Percentiles rank a stretch among this genome's conserved stretches.
phyloP scores from a whole-genome alignment of 2,888 invertebrate genomes.

The Lampropteryx suffumata region DNA sequence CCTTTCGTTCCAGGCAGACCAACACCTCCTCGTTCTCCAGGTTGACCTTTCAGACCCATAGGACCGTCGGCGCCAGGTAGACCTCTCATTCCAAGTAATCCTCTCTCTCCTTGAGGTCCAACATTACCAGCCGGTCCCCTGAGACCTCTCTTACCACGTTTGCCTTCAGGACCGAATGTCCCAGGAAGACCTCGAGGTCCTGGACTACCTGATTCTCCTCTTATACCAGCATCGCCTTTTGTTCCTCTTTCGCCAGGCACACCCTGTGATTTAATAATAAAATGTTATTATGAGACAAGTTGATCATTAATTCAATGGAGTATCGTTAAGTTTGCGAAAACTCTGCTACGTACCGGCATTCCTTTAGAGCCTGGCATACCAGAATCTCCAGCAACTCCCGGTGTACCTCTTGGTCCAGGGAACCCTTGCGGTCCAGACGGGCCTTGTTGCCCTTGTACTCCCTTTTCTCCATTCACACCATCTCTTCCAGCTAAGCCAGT shows the following conservation, averaged over 20 bases:
- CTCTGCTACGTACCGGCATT: conserved; percentile 80
- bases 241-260: conserved; percentile 89
- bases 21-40: conserved; percentile 86
- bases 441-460: conserved; percentile 88
- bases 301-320: too few relatives aligned
- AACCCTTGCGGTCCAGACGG: conserved; percentile 90
- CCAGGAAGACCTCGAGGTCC: conserved; percentile 91
- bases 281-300: too few relatives aligned
- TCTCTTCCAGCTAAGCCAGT: conserved; percentile 90
- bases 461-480: conserved; percentile 91
- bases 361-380: conserved; percentile 91
- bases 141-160: conserved; percentile 90
- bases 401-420: conserved; percentile 90
- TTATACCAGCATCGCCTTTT: conserved; percentile 90
- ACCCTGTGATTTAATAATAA: conserved; percentile 86
- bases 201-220: conserved; percentile 88
- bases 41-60: conserved; percentile 88
- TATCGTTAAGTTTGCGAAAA: neutral
- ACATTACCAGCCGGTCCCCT: conserved; percentile 88
- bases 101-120: conserved; percentile 90
- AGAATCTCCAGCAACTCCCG: conserved; percentile 88
- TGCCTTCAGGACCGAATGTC: conserved; percentile 88
- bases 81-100: conserved; percentile 85
- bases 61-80: conserved; percentile 91
- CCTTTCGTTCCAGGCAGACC: conserved; percentile 83